These are phyloP conservation scores for Typhlichthys subterraneus DNA, from an alignment of 2,797 vertebrate genomes.

Conservation along the genomic window DNA sequence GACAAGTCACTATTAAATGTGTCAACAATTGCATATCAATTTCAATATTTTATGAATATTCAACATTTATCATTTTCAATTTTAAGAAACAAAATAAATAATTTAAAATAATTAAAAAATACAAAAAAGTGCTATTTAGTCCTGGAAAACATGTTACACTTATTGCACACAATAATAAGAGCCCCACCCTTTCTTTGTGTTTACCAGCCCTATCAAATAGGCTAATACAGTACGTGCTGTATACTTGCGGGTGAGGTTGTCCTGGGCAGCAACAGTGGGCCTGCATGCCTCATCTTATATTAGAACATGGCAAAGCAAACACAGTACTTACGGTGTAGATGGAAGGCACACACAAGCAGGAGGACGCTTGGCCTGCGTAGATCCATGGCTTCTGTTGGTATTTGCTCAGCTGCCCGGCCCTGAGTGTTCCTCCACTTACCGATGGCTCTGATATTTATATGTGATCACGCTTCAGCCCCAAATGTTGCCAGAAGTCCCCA, in stretches of 20 bases:
- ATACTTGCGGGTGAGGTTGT: slow-evolving; percentile 8
- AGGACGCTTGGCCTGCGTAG: slow-evolving; percentile 39
- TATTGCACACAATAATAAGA: neutral
- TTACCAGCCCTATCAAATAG: slow-evolving; percentile 11
- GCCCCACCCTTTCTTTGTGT: neutral
- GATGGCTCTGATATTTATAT: slow-evolving; percentile 68
- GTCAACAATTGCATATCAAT: neutral
- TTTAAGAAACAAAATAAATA: too few species aligned
- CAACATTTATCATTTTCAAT: neutral
- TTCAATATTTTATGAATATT: neutral
- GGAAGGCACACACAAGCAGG: slow-evolving; percentile 53
- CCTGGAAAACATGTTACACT: neutral
- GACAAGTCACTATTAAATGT: too few species aligned
- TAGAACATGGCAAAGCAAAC: slow-evolving; percentile 24
- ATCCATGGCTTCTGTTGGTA: slow-evolving; percentile 53
- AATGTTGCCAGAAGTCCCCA: slow-evolving; percentile 48
- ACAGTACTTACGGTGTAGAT: slow-evolving; percentile 74
- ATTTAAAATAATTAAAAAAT: neutral
- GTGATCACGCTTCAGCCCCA: slow-evolving; percentile 42
- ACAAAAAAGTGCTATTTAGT: neutral
- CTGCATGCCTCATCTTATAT: neutral
- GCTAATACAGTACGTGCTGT: slow-evolving; percentile 6
- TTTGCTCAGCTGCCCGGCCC: slow-evolving; percentile 52
- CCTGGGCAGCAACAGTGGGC: neutral
- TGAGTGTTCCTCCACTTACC: slow-evolving; percentile 41